These are phyloP conservation scores for Tangachromis dhanisi DNA, from an alignment of 2,113 vertebrate genomes.

Conservation along the genomic window DNA sequence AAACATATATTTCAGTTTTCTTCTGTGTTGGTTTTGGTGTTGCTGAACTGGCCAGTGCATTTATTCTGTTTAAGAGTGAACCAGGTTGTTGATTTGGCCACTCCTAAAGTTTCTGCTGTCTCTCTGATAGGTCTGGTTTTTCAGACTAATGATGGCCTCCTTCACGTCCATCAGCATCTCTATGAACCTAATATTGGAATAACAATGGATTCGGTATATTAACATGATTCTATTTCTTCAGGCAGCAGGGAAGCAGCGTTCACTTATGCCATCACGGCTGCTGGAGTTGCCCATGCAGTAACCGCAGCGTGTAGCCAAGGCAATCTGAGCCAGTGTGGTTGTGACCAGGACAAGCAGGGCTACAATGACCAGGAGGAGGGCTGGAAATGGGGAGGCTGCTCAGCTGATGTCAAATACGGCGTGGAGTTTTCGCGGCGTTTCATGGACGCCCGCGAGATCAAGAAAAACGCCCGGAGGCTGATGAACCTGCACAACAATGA, in stretches of 20 bases:
- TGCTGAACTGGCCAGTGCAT: background rate
- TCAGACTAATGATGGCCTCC: background rate
- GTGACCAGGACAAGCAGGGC: slow-evolving; percentile 96
- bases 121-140: background rate
- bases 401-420: slow-evolving; percentile 93
- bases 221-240: slow-evolving; percentile 60
- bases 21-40: background rate
- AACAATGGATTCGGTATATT: background rate
- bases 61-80: background rate
- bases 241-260: slow-evolving; percentile 97
- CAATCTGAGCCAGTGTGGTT: slow-evolving; percentile 96
- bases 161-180: background rate
- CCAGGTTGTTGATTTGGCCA: background rate
- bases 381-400: slow-evolving; percentile 99
- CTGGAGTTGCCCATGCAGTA: slow-evolving; percentile 92
- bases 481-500: slow-evolving; percentile 99
- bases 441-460: slow-evolving; percentile 95
- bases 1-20: background rate
- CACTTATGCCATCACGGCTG: slow-evolving; percentile 95
- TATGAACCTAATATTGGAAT: background rate
- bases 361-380: slow-evolving; percentile 95
- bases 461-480: slow-evolving; percentile 91
- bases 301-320: slow-evolving; percentile 95
- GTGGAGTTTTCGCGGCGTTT: slow-evolving; percentile 96
- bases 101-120: background rate